Evolutionary conservation across 2,797 vertebrate species (phyloP), one percentile per base, ranked within the genome.

Genomic region (Poeciliopsis turneri): DNA sequence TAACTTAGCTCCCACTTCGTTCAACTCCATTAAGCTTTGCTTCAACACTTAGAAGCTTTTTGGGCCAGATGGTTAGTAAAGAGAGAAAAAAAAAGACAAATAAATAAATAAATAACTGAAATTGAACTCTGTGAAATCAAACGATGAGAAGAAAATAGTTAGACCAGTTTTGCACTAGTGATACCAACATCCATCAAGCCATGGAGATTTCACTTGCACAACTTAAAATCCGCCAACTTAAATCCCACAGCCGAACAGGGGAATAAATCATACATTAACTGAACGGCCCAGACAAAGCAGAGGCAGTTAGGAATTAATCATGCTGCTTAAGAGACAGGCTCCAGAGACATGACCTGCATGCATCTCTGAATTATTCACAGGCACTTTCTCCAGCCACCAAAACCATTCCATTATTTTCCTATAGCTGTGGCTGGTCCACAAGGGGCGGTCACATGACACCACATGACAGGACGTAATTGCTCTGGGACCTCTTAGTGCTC

Each of bases 311-410:
- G 79, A 87, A 87, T 90, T 89, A 28, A 84, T 87, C 84, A 74
- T 43, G 78, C 71, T 76, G 81, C 84, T 83, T 89, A 82, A 86
- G 68, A 75, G 79, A 87, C 23, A 15, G 49, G 43, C 83, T 71
- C 78, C 68, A 4, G 28, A 84, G 84, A 87, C 80, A 87, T 61
- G 61, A 83, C 82, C 80, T 88, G 87, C 82, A 77, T 86, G 76
- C 74, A 51, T 75, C 82, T 82, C 89, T 96, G 89, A 96, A 94
- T 96, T 92, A 96, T 96, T 96, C 92, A 96, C 92, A 89, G 91
- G 81, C 91, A 94, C 95, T 96, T 95, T 96, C 94, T 92, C 91
- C 87, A 85, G 90, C 92, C 93, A 93, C 90, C 86, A 87, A 90
- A 92, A 89, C 88, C 84, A 83, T 89, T 90, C 94, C 92, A 95